Evolutionary conservation across 2,888 invertebrate genomes (phyloP), one percentile per base, ranked within the genome.

Genomic region (Hyles lineata): DNA sequence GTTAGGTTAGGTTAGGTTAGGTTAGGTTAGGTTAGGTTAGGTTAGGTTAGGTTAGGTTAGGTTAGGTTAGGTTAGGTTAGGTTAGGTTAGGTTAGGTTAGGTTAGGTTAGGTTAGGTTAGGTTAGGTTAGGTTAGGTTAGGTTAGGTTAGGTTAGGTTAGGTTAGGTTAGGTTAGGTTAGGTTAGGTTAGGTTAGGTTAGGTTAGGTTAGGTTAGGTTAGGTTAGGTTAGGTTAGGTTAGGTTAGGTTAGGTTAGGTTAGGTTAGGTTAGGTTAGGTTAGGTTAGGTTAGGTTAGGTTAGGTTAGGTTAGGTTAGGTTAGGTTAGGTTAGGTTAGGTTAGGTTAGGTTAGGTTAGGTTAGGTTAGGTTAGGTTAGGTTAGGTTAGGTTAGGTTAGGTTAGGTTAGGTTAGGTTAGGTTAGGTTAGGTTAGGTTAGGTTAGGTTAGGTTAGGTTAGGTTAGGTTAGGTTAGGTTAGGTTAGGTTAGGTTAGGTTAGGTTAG

Each of bases 51-150:
- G 35, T 35, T 35, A 35, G 35, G 35, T 35, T 73, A 73, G 73
- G 73, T 73, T 73, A 73, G 73, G 73, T 73, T 73, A 73, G 73
- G 73, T 73, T 73, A 73, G 73, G 73, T 73, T 73, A 73, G 73
- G 73, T 73, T 73, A 73, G 70, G 74, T 74, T 74, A 74, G 74
- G 75, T 75, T 75, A 74, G 75, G 75, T 75, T 75, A 75, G 74
- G 75, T 75, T 75, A 73, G 75, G 75, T 73, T 73, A 73, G 75
- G 75, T 75, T 75, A 75, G 75, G 75, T 75, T 75, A 72, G 75
- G 73, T 73, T 75, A 73, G 75, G 75, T 75, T 73, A 75, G 75
- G 63, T 63, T 63, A 63, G 67, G 5, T 71, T 35, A 35, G 35
- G 35, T 35, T 35, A 35, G 35, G 35, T 35, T 35, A 35, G 35